Evolutionary conservation across 2,888 invertebrate species (phyloP), one percentile per base, ranked within the genome.

Genomic region (Drosophila prolongata): DNA sequence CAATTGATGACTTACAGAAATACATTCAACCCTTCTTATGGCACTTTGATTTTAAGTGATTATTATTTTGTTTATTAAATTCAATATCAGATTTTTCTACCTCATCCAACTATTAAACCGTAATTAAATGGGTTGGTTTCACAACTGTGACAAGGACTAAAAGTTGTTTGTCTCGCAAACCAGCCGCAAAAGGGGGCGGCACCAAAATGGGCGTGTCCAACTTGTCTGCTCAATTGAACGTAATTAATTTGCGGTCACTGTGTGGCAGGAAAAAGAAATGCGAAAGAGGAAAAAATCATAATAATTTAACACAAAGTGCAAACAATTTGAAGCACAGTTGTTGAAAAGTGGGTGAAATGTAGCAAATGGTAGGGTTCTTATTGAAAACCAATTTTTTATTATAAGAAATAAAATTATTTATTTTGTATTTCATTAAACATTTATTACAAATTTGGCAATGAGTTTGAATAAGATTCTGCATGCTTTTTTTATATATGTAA

Each of bases 221-320:
- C 30, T 60, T 37, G 60, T 47, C 53, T 40, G 66, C 40, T 37
- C 46, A 46, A 66, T 66, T 47, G 66, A 19, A 40, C 40, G 66
- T 27, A 40, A 54, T 66, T 66, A 66, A 66, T 66, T 66, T 66
- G 66, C 53, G 66, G 67, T 66, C 38, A 53, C 52, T 53, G 44
- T 44, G 34, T 10, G 19, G 4, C 30, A 14, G 58, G 10, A n/a
- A 37, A 64, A 16, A 37, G 27, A 37, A 46, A 24, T 19, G 16
- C 1, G 10, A 59, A 38, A 3, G 11, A 13, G 2, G 11, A 10
- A 8, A 27, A 37, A 24, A 24, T 30, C 6, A 64, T 34, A 43
- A 64, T 52, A 52, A 64, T 46, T 64, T 43, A 44, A 24, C 3
- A n/a, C 19, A n/a, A 38, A 50, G 43, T 44, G 30, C 10, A 44